These are phyloP conservation scores for Sander vitreus DNA, from an alignment of 2,113 vertebrate species.

Conservation along the genomic window DNA sequence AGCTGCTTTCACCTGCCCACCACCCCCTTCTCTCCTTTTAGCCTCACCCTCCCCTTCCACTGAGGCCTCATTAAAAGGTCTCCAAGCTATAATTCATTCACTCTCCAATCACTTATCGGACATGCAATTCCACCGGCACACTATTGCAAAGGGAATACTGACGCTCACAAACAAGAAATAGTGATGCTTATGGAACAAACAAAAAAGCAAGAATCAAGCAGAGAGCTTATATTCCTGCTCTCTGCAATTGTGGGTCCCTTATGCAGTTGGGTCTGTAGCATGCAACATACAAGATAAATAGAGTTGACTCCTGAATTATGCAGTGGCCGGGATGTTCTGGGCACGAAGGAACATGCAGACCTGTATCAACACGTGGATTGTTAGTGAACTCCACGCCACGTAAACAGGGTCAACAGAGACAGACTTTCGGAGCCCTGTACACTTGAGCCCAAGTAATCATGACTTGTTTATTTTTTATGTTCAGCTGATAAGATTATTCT, in stretches of 20 bases:
- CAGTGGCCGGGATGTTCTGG: slow-evolving; percentile 36
- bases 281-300: slow-evolving; percentile 25
- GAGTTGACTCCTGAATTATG: slow-evolving; percentile 60
- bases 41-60: slow-evolving; percentile 36
- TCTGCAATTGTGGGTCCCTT: neutral
- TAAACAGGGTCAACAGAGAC: slow-evolving; percentile 17
- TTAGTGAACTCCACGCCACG: slow-evolving; percentile 1
- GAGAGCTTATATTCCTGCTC: neutral
- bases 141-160: slow-evolving; percentile 48
- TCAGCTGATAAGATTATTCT: neutral
- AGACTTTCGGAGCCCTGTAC: neutral
- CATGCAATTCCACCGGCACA: slow-evolving; percentile 46
- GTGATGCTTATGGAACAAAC: neutral
- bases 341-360: slow-evolving; percentile 31
- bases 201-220: neutral
- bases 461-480: neutral
- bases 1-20: slow-evolving; percentile 75
- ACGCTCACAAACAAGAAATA: slow-evolving; percentile 33
- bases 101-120: slow-evolving; percentile 74
- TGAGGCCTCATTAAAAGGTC: slow-evolving; percentile 78
- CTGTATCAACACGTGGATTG: slow-evolving; percentile 41
- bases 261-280: slow-evolving; percentile 26
- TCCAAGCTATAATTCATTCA: slow-evolving; percentile 77
- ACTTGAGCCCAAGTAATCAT: neutral
- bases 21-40: slow-evolving; percentile 18